Conservation (phyloP, 2,113 vertebrate genomes). For the Monopterus albus region DNA sequence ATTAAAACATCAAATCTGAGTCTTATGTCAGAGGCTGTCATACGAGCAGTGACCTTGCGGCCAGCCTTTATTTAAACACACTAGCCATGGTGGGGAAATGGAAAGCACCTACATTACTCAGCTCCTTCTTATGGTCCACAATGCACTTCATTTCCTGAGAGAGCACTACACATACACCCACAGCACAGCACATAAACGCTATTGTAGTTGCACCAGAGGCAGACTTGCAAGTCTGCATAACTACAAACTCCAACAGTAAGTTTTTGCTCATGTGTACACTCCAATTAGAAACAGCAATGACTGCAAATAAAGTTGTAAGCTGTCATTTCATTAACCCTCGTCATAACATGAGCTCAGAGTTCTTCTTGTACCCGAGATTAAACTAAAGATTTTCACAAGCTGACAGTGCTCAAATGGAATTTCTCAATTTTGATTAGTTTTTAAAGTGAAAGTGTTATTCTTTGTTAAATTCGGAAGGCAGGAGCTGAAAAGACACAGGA, state of each 20-base stretch:
- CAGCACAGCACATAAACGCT: slow-evolving; percentile 40
- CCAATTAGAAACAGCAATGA: background rate
- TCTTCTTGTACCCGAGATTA: too few relatives aligned
- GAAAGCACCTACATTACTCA: slow-evolving; percentile 72
- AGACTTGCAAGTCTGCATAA: slow-evolving; percentile 2
- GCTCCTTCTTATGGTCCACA: slow-evolving; percentile 70
- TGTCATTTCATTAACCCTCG: slow-evolving; percentile 8
- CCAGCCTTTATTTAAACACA: slow-evolving; percentile 51
- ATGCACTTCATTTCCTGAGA: slow-evolving; percentile 72
- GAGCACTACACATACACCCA: slow-evolving; percentile 43
- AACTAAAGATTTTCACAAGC: background rate
- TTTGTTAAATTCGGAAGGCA: background rate
- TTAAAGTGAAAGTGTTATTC: too few relatives aligned
- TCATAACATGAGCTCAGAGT: too few relatives aligned
- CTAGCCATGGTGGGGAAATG: slow-evolving; percentile 25
- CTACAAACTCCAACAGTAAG: background rate
- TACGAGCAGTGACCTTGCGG: slow-evolving; percentile 41
- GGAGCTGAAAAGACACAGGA: background rate
- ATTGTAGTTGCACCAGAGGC: slow-evolving; percentile 42
- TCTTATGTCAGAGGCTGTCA: background rate
- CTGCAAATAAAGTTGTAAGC: background rate
- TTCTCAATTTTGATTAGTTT: background rate
- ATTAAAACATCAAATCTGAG: background rate
- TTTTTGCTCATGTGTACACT: background rate
- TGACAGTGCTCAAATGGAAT: background rate